These are phyloP conservation scores for Machaerirhynchus nigripectus DNA, from an alignment of 2,113 vertebrate species.

Conservation along the genomic window DNA sequence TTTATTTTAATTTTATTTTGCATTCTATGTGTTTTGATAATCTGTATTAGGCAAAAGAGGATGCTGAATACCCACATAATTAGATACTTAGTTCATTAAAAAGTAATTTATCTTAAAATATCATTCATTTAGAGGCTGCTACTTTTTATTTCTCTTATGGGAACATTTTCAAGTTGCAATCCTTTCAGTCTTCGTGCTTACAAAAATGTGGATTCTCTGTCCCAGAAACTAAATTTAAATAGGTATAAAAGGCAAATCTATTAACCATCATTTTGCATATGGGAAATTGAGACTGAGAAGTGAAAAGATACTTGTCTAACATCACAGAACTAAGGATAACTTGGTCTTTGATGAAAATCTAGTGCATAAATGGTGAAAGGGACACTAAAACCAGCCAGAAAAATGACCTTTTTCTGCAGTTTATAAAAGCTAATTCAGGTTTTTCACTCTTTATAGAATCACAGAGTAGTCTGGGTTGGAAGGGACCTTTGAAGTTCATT, in stretches of 20 bases:
- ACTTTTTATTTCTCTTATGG: neutral
- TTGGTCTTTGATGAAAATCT: neutral
- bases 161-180: neutral
- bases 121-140: neutral
- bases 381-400: neutral
- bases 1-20: neutral
- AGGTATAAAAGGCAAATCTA: neutral
- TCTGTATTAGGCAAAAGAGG: neutral
- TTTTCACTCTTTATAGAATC: neutral
- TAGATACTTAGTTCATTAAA: neutral
- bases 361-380: neutral
- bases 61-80: fast-evolving
- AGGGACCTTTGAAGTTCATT: no score
- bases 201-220: neutral
- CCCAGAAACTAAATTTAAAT: neutral
- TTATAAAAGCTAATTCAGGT: neutral
- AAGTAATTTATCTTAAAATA: neutral
- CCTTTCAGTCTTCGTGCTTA: neutral
- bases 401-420: neutral
- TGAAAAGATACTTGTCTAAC: neutral
- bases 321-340: neutral
- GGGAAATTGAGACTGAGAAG: neutral
- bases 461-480: neutral
- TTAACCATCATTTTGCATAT: neutral
- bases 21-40: neutral